Evolutionary conservation across 2,113 vertebrate species (phyloP), one percentile per base, ranked within the genome.

Genomic region (Apodemus sylvaticus): DNA sequence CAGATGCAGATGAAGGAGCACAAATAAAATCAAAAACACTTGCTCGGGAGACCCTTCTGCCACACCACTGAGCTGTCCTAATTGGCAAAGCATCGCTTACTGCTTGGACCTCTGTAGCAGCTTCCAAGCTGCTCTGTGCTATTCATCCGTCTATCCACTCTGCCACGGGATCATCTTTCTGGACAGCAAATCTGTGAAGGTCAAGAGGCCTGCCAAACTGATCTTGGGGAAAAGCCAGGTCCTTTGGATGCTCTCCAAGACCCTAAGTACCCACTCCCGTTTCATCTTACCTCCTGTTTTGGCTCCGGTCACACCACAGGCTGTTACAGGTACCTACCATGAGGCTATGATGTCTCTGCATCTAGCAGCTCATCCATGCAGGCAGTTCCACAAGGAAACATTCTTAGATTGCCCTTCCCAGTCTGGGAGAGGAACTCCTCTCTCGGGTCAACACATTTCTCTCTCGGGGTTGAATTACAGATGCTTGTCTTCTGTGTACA

Each of bases 121-220:
- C 55, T 88, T 83, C 89, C 86, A 76, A 39, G 51, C 55, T 74
- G 62, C 5, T 39, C 51, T 78, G 39, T 78, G 4, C 66, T 53
- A 39, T 48, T 26, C 22, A 45, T 51, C 55, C 51, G 92, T 48
- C 53, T 86, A 66, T 22, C 10, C 9, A 87, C 34, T 53, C 70
- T 79, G 81, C 58, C 16, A 14, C 64, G 51, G 86, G 79, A 64
- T 74, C 66, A 92, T 76, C 71, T 90, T 96, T 89, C 70, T 64
- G 64, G 58, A 95, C 94, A 73, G 71, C 70, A 68, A 79, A 88
- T 76, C 74, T 83, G n/a, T 81, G 42, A 76, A 83, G 36, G 11
- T 39, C 53, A 87, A 90, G 77, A 64, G 42, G 16, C 29, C 66
- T 94, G 34, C 34, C 55, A 22, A 88, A 3, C 22, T 90, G 48